Evolutionary conservation across 2,797 vertebrate species (phyloP).

Genomic region (Nannoperca australis): DNA sequence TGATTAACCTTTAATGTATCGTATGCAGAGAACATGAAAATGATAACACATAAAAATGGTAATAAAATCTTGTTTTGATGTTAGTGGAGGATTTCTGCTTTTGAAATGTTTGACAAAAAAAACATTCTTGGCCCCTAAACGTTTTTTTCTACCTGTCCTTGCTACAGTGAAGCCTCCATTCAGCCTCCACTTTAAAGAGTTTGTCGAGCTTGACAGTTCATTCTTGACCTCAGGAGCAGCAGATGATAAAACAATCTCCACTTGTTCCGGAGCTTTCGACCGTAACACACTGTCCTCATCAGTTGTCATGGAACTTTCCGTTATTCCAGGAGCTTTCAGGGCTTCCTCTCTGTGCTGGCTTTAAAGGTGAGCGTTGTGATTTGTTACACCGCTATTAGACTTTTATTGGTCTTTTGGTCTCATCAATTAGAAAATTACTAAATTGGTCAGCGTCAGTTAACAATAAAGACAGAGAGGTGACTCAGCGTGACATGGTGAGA

Average conservation of each 20-base stretch:
- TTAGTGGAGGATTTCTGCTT: not conserved
- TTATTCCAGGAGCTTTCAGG: not conserved
- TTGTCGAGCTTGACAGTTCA: not conserved
- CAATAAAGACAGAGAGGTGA: constrained; percentile 19
- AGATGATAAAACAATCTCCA: not conserved
- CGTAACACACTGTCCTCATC: not conserved
- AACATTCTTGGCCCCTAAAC: not conserved
- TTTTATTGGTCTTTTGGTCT: not conserved
- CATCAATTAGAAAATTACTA: not conserved
- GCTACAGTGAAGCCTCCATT: not conserved
- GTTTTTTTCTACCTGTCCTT: not conserved
- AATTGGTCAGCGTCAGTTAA: not conserved
- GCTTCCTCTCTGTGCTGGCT: not conserved
- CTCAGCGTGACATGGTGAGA: not conserved
- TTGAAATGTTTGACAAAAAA: constrained; percentile 1
- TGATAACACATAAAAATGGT: no score
- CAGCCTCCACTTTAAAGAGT: not conserved
- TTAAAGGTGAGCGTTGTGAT: not conserved
- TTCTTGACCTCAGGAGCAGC: not conserved
- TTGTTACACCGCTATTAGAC: no score
- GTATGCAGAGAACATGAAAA: no score
- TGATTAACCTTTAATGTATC: no score
- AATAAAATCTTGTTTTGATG: not conserved
- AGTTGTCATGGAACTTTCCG: not conserved
- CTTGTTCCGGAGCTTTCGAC: not conserved